Evolutionary conservation across 2,113 vertebrate species (phyloP).

Genomic region (Phrynosoma blainvillii): DNA sequence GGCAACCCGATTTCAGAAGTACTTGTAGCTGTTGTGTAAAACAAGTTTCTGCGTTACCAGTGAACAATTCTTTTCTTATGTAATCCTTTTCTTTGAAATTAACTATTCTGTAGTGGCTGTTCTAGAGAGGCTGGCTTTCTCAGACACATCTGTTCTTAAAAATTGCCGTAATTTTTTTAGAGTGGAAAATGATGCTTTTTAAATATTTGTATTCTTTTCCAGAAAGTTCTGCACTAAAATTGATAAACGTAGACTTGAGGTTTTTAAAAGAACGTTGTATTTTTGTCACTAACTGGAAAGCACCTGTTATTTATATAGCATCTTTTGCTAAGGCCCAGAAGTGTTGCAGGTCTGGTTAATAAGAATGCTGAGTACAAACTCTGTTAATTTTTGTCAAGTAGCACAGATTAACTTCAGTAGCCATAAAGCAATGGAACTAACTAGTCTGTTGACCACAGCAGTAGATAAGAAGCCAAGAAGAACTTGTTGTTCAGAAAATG

Average conservation of each 20-base stretch:
- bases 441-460: slow-evolving; percentile 32
- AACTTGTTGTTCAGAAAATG: slow-evolving; percentile 1
- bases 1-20: background rate
- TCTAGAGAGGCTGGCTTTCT: slow-evolving; percentile 40
- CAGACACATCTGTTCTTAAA: slow-evolving; percentile 40
- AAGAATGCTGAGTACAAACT: slow-evolving; percentile 10
- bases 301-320: slow-evolving; percentile 8
- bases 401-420: slow-evolving; percentile 21
- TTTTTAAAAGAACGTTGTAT: slow-evolving; percentile 40
- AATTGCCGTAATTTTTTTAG: slow-evolving; percentile 45
- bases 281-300: slow-evolving; percentile 44
- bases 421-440: slow-evolving; percentile 42
- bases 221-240: slow-evolving; percentile 43
- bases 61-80: slow-evolving; percentile 15
- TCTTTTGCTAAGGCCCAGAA: slow-evolving; percentile 20
- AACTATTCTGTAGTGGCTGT: slow-evolving; percentile 1
- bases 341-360: slow-evolving; percentile 32
- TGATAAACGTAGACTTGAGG: slow-evolving; percentile 21
- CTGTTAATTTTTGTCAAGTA: slow-evolving; percentile 29
- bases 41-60: slow-evolving; percentile 39
- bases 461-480: slow-evolving; percentile 36
- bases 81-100: slow-evolving; percentile 20
- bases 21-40: background rate
- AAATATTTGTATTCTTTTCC: slow-evolving; percentile 38
- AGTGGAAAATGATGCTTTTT: slow-evolving; percentile 12